These are phyloP conservation scores for Nesoenas mayeri DNA, from an alignment of 2,113 vertebrate species.

Conservation along the genomic window DNA sequence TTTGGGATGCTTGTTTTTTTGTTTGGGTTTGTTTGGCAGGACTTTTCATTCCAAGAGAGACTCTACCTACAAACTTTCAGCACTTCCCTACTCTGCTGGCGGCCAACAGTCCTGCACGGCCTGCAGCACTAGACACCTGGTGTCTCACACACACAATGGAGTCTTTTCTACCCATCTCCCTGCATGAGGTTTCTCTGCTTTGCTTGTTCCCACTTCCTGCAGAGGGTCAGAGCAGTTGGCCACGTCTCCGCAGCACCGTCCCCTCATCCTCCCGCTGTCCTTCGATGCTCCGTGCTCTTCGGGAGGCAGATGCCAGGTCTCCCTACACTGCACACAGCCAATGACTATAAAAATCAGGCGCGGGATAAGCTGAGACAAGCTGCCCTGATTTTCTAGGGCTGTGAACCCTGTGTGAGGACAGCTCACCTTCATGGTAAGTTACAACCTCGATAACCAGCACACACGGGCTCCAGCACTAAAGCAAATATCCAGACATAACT, in stretches of 20 bases:
- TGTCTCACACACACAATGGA: accelerated
- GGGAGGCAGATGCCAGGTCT: background rate
- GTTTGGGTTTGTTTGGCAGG: background rate
- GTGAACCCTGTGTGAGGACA: background rate
- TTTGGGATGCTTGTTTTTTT: background rate
- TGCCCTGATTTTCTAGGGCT: background rate
- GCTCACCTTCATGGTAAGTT: background rate
- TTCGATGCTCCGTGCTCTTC: background rate
- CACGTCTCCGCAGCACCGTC: background rate
- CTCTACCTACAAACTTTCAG: background rate
- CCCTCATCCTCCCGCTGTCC: background rate
- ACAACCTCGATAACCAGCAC: background rate
- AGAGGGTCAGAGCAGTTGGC: background rate
- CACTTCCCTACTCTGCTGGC: background rate
- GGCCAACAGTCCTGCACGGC: background rate
- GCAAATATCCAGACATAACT: background rate
- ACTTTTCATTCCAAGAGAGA: background rate
- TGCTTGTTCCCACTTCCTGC: background rate
- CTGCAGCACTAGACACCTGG: background rate
- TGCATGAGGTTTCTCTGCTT: background rate
- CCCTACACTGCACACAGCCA: background rate
- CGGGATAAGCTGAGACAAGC: background rate
- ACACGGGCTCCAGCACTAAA: background rate
- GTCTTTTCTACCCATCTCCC: background rate
- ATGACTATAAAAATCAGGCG: background rate